These are phyloP conservation scores for Bubo scandiacus DNA, from an alignment of 2,113 vertebrate genomes.

Conservation along the genomic window DNA sequence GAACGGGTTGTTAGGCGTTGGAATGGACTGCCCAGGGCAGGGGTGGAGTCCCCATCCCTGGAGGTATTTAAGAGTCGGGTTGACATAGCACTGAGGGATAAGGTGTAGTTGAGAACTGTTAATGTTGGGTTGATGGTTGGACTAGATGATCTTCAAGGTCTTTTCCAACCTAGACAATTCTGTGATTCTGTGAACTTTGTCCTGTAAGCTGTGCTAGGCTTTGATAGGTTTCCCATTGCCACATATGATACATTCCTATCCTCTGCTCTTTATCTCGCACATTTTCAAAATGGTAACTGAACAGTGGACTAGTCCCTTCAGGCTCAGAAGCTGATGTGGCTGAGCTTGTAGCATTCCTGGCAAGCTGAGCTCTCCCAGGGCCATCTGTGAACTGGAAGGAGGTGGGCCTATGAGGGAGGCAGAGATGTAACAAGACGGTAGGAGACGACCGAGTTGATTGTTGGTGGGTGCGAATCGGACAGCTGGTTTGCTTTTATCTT, in stretches of 20 bases:
- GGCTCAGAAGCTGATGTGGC: not conserved
- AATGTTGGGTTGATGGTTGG: too few relatives aligned
- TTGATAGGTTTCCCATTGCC: not conserved
- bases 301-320: not conserved
- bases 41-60: too few relatives aligned
- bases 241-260: fast-evolving
- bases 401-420: not conserved
- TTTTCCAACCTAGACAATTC: too few relatives aligned
- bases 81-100: too few relatives aligned
- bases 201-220: not conserved
- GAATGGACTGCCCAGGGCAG: too few relatives aligned
- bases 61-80: too few relatives aligned
- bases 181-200: not conserved
- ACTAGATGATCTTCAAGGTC: too few relatives aligned
- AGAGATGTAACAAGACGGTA: not conserved
- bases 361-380: not conserved
- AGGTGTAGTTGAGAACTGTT: too few relatives aligned
- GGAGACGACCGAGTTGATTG: not conserved
- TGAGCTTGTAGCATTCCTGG: not conserved
- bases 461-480: fast-evolving
- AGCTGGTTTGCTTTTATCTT: not conserved
- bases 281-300: not conserved
- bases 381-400: not conserved
- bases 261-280: not conserved
- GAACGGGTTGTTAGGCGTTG: too few relatives aligned